Evolutionary conservation across 2,888 invertebrate species (phyloP).

Genomic region (Scaptomyza caliginosa): DNA sequence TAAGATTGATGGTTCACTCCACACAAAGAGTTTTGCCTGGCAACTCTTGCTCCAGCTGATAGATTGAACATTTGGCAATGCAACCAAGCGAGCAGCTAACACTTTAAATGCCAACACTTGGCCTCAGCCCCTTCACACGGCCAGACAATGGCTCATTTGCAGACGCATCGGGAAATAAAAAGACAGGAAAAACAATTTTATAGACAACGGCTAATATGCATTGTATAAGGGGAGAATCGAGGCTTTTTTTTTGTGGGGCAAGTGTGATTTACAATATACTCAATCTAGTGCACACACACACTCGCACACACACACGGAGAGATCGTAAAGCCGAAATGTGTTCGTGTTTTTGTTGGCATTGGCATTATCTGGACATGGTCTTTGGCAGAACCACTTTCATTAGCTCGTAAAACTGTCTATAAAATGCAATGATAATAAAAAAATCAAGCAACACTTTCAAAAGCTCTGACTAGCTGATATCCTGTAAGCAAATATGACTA

Average conservation of each 20-base stretch:
- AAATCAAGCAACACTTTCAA: not conserved
- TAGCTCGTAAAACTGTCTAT: conserved; percentile 78
- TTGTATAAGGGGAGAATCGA: conserved; percentile 22
- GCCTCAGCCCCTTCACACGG: conserved; percentile 13
- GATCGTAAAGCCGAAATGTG: conserved; percentile 64
- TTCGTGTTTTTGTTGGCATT: conserved; percentile 33
- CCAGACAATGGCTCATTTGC: conserved; percentile 73
- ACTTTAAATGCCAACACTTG: conserved; percentile 56
- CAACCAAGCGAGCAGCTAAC: conserved; percentile 32
- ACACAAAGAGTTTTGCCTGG: conserved; percentile 8
- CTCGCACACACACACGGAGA: conserved; percentile 4
- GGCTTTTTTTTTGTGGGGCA: conserved; percentile 28
- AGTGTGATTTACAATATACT: conserved; percentile 72
- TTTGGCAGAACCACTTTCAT: conserved; percentile 77
- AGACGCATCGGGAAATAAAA: conserved; percentile 62
- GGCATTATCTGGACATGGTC: conserved; percentile 61
- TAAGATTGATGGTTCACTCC: conserved; percentile 40
- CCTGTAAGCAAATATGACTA: not conserved
- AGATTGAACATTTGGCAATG: conserved; percentile 54
- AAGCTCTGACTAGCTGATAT: not conserved
- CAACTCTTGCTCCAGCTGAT: conserved; percentile 13
- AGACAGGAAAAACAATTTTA: conserved; percentile 63
- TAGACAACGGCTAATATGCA: conserved; percentile 63
- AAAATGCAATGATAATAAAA: conserved; percentile 80
- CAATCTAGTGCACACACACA: conserved; percentile 32